Conservation (phyloP, 2,113 vertebrate genomes). For the Silurus asotus region DNA sequence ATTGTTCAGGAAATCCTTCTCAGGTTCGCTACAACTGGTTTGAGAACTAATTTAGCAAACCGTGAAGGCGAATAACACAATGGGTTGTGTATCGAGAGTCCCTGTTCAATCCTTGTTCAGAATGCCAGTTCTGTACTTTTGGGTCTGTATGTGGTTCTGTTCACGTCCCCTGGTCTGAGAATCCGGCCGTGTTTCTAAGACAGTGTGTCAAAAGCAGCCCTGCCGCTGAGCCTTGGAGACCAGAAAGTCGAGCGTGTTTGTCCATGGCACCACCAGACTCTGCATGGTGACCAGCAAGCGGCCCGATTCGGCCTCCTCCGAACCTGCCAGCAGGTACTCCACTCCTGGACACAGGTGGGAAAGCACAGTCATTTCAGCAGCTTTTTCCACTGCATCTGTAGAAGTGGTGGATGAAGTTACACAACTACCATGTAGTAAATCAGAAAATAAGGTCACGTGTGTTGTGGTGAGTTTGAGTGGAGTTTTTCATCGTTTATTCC, state of each 20-base stretch:
- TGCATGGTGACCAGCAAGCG: conserved; percentile 85
- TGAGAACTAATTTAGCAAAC: background rate
- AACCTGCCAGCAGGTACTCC: conserved; percentile 84
- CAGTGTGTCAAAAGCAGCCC: conserved; percentile 59
- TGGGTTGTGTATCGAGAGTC: background rate
- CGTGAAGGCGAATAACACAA: background rate
- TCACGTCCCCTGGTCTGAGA: background rate
- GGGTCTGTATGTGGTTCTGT: background rate
- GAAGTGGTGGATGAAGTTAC: background rate
- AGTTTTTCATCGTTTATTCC: too few relatives aligned
- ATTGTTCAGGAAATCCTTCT: background rate
- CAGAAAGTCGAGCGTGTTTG: conserved; percentile 67
- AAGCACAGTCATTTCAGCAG: background rate
- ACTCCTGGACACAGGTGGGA: conserved; percentile 66
- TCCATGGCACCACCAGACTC: conserved; percentile 83
- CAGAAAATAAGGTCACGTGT: too few relatives aligned
- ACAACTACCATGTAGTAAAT: too few relatives aligned
- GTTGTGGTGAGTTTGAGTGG: too few relatives aligned
- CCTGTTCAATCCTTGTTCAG: background rate
- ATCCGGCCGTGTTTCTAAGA: background rate
- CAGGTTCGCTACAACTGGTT: background rate
- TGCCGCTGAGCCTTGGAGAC: conserved; percentile 64
- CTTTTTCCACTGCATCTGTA: background rate
- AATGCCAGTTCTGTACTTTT: background rate
- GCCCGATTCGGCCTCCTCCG: conserved; percentile 76